Percentiles rank a stretch among this genome's conserved stretches.
phyloP scores from a whole-genome alignment of 2,797 vertebrate genomes.

The Ficedula albicollis region DNA sequence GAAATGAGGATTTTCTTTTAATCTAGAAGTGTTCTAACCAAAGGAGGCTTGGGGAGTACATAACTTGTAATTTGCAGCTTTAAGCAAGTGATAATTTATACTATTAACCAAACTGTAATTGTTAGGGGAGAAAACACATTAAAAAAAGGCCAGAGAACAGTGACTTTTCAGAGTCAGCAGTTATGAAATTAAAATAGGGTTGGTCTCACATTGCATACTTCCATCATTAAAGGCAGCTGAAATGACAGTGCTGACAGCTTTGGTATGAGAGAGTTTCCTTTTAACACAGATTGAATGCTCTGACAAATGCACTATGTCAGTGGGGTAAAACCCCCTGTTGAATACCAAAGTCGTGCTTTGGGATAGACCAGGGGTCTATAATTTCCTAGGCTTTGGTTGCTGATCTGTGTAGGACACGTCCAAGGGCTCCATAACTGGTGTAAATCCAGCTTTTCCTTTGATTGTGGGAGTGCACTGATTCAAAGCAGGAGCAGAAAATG shows the following conservation, averaged over 20 bases:
- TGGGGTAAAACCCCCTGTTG: neutral
- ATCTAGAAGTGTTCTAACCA: neutral
- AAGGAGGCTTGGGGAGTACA: neutral
- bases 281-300: neutral
- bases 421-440: neutral
- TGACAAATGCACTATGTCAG: neutral
- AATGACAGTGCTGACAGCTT: neutral
- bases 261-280: neutral
- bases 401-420: neutral
- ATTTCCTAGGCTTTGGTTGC: neutral
- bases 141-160: neutral
- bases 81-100: neutral
- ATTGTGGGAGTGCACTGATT: neutral
- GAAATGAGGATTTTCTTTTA: constrained; percentile 16
- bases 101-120: constrained; percentile 3
- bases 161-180: neutral
- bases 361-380: neutral
- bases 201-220: neutral
- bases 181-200: neutral
- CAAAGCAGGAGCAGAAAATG: neutral
- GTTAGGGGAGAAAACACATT: neutral
- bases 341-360: neutral
- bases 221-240: neutral
- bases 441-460: neutral
- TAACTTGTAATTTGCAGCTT: neutral